phyloP scores from a whole-genome alignment of 2,888 invertebrate genomes.

The Patella depressa region DNA sequence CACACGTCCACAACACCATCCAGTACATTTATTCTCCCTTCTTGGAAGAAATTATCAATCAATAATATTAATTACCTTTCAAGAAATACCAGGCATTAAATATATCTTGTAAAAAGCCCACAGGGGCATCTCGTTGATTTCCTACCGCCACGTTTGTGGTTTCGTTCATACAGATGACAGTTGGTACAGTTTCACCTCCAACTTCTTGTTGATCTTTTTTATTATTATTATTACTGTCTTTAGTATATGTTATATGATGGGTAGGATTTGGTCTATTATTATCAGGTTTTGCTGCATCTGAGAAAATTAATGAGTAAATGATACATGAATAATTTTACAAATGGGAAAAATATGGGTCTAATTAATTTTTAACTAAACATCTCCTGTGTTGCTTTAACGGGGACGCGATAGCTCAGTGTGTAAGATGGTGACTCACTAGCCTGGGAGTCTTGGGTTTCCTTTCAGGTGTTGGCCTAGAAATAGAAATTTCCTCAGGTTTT shows the following conservation, averaged over 20 bases:
- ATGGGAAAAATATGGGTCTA: neutral
- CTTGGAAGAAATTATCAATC: no score
- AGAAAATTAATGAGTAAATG: neutral
- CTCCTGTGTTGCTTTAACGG: no score
- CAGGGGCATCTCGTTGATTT: neutral
- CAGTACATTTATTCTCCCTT: constrained; percentile 4
- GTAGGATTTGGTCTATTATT: neutral
- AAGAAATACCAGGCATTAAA: constrained; percentile 10
- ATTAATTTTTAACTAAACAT: neutral
- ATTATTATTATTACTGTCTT: neutral
- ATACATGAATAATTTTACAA: neutral
- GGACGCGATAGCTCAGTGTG: no score
- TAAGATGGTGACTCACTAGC: no score
- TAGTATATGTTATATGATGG: neutral
- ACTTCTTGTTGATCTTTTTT: neutral
- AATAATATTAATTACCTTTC: neutral
- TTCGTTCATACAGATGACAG: constrained; percentile 16
- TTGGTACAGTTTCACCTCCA: neutral
- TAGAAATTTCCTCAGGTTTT: no score
- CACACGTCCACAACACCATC: constrained; percentile 11
- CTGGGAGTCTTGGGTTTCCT: no score
- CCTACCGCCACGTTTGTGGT: neutral
- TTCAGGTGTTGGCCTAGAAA: no score
- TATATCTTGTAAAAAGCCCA: neutral
- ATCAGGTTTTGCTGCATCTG: constrained; percentile 1